A percentile compares a stretch with the other conserved stretches of the same genome.
phyloP scores from a whole-genome alignment of 2,113 vertebrate species.

The Capreolus pygargus region DNA sequence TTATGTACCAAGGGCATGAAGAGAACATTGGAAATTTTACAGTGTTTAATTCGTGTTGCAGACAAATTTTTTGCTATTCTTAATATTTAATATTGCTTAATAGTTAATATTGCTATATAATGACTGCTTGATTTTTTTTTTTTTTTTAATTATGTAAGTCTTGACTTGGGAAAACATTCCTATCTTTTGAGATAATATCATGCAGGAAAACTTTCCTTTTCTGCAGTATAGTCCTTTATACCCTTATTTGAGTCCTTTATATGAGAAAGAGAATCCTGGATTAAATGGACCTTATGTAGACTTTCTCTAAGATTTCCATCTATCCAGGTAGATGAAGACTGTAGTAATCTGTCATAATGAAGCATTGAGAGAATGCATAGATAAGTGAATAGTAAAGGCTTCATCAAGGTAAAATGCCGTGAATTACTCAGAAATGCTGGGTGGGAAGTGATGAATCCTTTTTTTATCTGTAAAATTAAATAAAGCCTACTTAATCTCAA shows the following conservation, averaged over 20 bases:
- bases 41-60: neutral
- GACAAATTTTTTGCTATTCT: neutral
- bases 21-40: neutral
- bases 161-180: neutral
- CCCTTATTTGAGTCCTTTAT: neutral
- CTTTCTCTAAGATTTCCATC: neutral
- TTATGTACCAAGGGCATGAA: neutral
- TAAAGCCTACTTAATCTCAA: neutral
- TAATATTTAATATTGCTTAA: too few species aligned
- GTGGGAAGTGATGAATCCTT: neutral
- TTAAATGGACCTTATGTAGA: neutral
- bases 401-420: neutral
- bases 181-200: neutral
- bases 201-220: neutral
- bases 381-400: neutral
- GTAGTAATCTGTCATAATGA: neutral
- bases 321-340: neutral
- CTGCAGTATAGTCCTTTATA: neutral
- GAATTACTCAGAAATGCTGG: neutral
- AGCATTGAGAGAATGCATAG: neutral
- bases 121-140: neutral
- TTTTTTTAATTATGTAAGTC: neutral
- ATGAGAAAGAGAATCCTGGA: neutral
- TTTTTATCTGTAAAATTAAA: slow-evolving; percentile 19
- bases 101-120: neutral